phyloP scores from a whole-genome alignment of 2,888 invertebrate genomes.

The Lycophotia porphyrea region DNA sequence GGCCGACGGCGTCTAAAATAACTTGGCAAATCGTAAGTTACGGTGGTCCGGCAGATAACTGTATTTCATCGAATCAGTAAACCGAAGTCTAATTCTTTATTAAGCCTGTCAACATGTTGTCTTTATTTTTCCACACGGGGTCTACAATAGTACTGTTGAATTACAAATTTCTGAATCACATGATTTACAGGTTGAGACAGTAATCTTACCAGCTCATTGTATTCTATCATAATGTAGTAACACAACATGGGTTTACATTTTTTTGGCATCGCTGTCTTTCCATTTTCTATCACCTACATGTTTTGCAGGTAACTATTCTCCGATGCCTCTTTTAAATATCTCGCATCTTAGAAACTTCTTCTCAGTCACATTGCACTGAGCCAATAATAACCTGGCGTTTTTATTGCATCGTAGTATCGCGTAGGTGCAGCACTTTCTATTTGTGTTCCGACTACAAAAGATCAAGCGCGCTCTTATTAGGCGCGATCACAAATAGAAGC shows the following conservation, averaged over 20 bases:
- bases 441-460: conserved; percentile 15
- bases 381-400: background rate
- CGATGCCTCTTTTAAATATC: background rate
- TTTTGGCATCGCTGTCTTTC: background rate
- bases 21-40: conserved; percentile 30
- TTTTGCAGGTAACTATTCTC: background rate
- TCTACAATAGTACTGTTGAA: background rate
- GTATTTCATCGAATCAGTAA: background rate
- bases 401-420: conserved; percentile 4
- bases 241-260: background rate
- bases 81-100: background rate
- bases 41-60: background rate
- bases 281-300: background rate
- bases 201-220: background rate
- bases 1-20: conserved; percentile 37
- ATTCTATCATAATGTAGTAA: background rate
- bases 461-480: conserved; percentile 44
- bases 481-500: conserved; percentile 26
- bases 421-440: conserved; percentile 29
- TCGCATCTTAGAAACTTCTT: background rate
- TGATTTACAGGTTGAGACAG: background rate
- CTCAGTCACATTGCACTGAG: background rate
- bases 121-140: background rate
- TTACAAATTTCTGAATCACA: background rate
- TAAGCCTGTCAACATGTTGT: background rate